phyloP scores from a whole-genome alignment of 2,888 invertebrate genomes.

The Synanthedon formicaeformis region DNA sequence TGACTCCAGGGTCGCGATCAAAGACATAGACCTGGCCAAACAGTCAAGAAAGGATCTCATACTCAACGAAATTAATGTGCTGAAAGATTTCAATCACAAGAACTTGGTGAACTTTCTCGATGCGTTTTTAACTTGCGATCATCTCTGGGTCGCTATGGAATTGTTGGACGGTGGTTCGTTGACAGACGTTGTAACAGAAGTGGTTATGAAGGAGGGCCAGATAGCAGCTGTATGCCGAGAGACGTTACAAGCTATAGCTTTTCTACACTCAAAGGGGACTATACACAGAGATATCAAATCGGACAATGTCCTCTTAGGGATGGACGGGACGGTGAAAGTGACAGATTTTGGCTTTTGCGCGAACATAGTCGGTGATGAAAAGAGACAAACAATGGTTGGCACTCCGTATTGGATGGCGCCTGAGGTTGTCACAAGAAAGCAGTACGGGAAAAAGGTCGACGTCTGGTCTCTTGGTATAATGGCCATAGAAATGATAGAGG shows the following conservation, averaged over 20 bases:
- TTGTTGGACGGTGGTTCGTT: conserved; percentile 93
- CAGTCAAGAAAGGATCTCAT: conserved; percentile 97
- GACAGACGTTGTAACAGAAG: conserved; percentile 97
- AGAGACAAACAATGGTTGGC: conserved; percentile 97
- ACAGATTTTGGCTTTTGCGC: conserved; percentile 99
- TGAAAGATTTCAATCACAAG: conserved; percentile 91
- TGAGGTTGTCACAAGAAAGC: conserved; percentile 91
- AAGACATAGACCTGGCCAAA: conserved; percentile 94
- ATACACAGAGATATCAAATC: conserved; percentile 97
- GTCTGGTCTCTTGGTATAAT: conserved; percentile 98
- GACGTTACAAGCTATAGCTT: conserved; percentile 85
- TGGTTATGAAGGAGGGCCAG: conserved; percentile 96
- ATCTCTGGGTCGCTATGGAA: conserved; percentile 98
- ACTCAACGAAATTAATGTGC: conserved; percentile 92
- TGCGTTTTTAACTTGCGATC: conserved; percentile 90
- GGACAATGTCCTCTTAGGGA: conserved; percentile 94
- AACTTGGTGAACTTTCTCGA: conserved; percentile 97
- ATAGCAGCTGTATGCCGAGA: conserved; percentile 96
- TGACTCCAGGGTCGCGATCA: conserved; percentile 88
- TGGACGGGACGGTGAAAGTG: conserved; percentile 92
- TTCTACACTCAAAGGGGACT: conserved; percentile 89
- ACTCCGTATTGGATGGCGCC: conserved; percentile 99
- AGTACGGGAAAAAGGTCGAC: conserved; percentile 94
- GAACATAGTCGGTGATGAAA: conserved; percentile 93
- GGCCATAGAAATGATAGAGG: conserved; percentile 95